A percentile compares a stretch with the other conserved stretches of the same genome.
These are phyloP conservation scores for Heliconius nattereri DNA, from an alignment of 1,140 invertebrate species.

Conservation along the genomic window DNA sequence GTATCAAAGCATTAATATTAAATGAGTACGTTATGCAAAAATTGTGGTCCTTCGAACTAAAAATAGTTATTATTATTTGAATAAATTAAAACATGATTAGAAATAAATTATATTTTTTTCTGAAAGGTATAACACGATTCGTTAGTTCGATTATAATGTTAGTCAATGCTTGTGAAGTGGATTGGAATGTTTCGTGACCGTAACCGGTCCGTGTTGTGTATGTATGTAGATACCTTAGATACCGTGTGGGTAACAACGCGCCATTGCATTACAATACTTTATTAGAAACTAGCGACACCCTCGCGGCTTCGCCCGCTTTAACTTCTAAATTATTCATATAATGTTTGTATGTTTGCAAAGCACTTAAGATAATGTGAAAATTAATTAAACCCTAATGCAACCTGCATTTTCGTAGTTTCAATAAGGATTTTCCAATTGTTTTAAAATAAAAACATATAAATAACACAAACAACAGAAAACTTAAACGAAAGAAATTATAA, in stretches of 20 bases:
- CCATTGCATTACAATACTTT: too few species aligned
- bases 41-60: background rate
- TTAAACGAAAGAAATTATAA: too few species aligned
- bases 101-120: background rate
- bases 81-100: background rate
- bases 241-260: background rate
- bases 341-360: too few species aligned
- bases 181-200: constrained; percentile 24
- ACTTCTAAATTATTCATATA: too few species aligned
- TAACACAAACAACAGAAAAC: too few species aligned
- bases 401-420: too few species aligned
- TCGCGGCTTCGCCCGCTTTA: too few species aligned
- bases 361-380: too few species aligned
- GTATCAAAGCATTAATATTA: background rate
- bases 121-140: background rate
- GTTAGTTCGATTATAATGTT: constrained; percentile 6
- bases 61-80: background rate
- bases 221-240: background rate
- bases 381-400: too few species aligned
- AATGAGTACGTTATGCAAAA: background rate
- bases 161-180: background rate
- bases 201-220: constrained; percentile 5
- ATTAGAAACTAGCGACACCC: too few species aligned
- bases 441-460: too few species aligned
- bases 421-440: too few species aligned